Evolutionary conservation across 2,113 vertebrate genomes (phyloP).

Genomic region (Clinocottus analis): DNA sequence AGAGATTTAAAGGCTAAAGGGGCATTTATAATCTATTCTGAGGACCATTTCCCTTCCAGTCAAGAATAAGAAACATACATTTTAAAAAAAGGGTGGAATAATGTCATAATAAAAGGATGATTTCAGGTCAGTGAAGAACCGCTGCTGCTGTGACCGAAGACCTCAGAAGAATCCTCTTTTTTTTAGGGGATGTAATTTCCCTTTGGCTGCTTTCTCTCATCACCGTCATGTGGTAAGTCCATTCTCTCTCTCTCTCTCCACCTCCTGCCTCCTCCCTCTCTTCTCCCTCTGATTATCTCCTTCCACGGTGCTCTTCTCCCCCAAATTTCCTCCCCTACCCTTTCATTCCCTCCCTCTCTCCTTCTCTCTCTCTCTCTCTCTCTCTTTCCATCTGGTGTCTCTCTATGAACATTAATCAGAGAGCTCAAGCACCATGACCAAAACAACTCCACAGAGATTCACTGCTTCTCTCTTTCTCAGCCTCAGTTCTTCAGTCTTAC

Average conservation of each 20-base stretch:
- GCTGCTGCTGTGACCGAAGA: neutral
- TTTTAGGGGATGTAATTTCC: neutral
- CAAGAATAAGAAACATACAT: too few relatives aligned
- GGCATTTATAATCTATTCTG: neutral
- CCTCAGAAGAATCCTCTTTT: slow-evolving; percentile 18
- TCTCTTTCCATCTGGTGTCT: slow-evolving; percentile 71
- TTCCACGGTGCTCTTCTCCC: slow-evolving; percentile 47
- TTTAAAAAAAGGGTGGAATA: slow-evolving; percentile 3
- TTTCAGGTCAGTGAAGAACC: neutral
- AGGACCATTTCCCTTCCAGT: neutral
- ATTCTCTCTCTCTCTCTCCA: slow-evolving; percentile 13
- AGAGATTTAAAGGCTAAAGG: slow-evolving; percentile 19
- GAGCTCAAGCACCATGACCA: slow-evolving; percentile 77
- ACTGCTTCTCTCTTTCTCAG: slow-evolving; percentile 50
- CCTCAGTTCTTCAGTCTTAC: slow-evolving; percentile 47
- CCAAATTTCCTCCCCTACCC: slow-evolving; percentile 53
- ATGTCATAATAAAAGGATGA: too few relatives aligned
- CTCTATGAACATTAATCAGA: slow-evolving; percentile 78
- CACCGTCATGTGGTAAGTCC: slow-evolving; percentile 36
- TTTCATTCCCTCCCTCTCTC: slow-evolving; percentile 24
- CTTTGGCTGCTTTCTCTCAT: slow-evolving; percentile 22
- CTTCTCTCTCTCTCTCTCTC: slow-evolving; percentile 9
- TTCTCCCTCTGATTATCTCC: slow-evolving; percentile 54
- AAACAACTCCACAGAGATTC: slow-evolving; percentile 74
- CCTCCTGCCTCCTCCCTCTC: slow-evolving; percentile 3